phyloP scores from a whole-genome alignment of 2,113 vertebrate genomes.

The Gorsachius goisagi region DNA sequence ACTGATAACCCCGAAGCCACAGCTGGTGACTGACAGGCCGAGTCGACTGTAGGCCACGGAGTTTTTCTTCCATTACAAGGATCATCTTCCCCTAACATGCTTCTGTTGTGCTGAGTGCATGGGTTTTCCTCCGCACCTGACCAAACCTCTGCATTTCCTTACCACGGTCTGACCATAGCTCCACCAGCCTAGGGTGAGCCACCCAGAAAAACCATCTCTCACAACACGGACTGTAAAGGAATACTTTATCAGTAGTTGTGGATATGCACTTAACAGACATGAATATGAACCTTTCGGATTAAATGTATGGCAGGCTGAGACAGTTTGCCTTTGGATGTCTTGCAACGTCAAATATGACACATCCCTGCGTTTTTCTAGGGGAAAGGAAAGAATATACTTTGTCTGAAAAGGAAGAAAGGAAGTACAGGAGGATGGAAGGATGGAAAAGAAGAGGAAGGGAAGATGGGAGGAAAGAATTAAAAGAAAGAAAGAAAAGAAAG shows the following conservation, averaged over 20 bases:
- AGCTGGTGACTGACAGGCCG: background rate
- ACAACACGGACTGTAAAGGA: background rate
- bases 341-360: background rate
- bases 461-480: too few species aligned
- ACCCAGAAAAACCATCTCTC: background rate
- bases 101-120: background rate
- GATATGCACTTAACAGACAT: background rate
- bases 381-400: background rate
- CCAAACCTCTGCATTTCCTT: background rate
- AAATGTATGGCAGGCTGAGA: background rate
- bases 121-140: fast-evolving
- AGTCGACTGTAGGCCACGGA: background rate
- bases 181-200: background rate
- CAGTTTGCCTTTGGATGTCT: background rate
- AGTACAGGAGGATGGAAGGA: background rate
- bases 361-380: background rate
- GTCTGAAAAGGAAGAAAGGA: too few species aligned
- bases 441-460: too few species aligned
- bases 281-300: background rate
- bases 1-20: background rate
- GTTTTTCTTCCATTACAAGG: background rate
- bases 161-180: background rate
- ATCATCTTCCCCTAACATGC: fast-evolving
- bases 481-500: background rate
- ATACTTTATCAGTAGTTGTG: background rate